phyloP scores from a whole-genome alignment of 2,113 vertebrate species.

The Colistium nudipinnis region DNA sequence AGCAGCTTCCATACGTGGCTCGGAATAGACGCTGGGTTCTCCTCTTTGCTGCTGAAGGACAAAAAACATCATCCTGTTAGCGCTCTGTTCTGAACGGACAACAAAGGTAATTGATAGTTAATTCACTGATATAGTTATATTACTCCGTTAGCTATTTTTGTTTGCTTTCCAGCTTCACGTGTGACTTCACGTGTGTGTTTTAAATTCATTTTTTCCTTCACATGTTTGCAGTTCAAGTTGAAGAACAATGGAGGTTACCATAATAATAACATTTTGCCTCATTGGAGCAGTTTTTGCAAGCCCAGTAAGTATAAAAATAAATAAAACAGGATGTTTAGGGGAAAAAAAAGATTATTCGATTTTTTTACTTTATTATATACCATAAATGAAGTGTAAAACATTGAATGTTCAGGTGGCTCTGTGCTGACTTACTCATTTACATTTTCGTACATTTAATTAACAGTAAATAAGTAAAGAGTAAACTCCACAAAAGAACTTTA shows the following conservation, averaged over 20 bases:
- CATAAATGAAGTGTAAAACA: too few species aligned
- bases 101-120: conserved; percentile 28
- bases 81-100: conserved; percentile 13
- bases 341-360: background rate
- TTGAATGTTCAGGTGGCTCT: background rate
- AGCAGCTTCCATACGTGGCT: conserved; percentile 27
- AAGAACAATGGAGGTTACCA: conserved; percentile 65
- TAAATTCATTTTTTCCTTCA: background rate
- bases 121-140: background rate
- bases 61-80: background rate
- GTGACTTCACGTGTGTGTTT: background rate
- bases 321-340: background rate
- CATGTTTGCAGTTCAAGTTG: background rate
- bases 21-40: conserved; percentile 25
- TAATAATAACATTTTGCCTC: conserved; percentile 68
- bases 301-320: conserved; percentile 66
- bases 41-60: conserved; percentile 22
- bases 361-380: too few species aligned
- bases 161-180: background rate
- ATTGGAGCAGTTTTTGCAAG: conserved; percentile 68
- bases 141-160: background rate
- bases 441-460: background rate
- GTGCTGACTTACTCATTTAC: background rate
- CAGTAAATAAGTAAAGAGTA: background rate
- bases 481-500: background rate